A percentile compares a stretch with the other conserved stretches of the same genome.
These are phyloP conservation scores for Drosophila affinis DNA, from an alignment of 2,888 invertebrate genomes.

Conservation along the genomic window DNA sequence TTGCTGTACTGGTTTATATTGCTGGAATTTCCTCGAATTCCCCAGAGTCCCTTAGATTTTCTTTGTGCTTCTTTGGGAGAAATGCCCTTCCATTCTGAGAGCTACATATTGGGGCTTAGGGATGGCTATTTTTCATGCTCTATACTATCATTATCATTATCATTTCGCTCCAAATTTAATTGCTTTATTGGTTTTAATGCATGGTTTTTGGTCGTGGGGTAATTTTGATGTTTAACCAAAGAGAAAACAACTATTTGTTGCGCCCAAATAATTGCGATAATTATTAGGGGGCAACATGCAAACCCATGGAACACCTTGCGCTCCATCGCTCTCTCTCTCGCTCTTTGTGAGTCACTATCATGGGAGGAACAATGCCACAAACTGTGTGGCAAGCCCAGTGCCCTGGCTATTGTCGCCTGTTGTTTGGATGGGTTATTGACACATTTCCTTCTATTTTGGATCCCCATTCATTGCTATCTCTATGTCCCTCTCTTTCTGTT, in stretches of 20 bases:
- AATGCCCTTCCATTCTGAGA: too few species aligned
- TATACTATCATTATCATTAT: too few species aligned
- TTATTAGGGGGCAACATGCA: slow-evolving; percentile 14
- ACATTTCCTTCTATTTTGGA: slow-evolving; percentile 33
- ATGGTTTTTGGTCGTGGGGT: background rate
- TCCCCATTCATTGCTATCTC: slow-evolving; percentile 20
- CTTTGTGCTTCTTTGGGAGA: too few species aligned
- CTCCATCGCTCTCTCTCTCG: background rate
- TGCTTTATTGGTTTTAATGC: background rate
- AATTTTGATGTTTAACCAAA: slow-evolving; percentile 10
- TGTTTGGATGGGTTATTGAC: slow-evolving; percentile 30
- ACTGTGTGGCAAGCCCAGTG: slow-evolving; percentile 33
- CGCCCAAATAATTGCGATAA: slow-evolving; percentile 29
- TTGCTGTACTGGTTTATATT: too few species aligned
- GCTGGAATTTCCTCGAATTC: too few species aligned
- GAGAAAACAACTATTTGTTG: slow-evolving; percentile 17
- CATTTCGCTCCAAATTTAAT: background rate
- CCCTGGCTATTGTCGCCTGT: background rate
- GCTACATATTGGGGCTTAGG: too few species aligned
- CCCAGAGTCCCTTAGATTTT: too few species aligned
- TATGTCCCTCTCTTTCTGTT: background rate
- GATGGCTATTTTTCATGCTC: too few species aligned
- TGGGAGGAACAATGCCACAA: slow-evolving; percentile 27
- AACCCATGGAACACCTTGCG: slow-evolving; percentile 3
- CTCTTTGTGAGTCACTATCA: slow-evolving; percentile 25